Percentiles rank a stretch among this genome's conserved stretches.
Evolutionary conservation across 1,140 invertebrate species (phyloP).

Genomic region (Camponotus floridanus): DNA sequence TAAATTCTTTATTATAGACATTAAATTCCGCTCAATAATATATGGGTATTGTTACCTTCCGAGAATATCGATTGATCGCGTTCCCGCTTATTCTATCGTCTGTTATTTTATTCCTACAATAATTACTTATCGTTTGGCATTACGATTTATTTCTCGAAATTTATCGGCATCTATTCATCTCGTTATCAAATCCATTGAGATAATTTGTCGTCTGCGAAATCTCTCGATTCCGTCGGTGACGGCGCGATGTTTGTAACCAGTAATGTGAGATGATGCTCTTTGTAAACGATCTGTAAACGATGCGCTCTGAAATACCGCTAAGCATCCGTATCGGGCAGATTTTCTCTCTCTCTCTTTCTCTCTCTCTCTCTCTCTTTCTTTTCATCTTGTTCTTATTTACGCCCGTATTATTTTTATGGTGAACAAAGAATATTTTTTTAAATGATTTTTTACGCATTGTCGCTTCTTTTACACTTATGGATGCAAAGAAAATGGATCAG

Average conservation of each 20-base stretch:
- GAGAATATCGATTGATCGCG: slow-evolving; percentile 27
- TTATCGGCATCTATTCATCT: slow-evolving; percentile 5
- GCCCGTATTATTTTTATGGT: not conserved
- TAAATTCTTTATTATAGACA: slow-evolving; percentile 41
- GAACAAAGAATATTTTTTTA: slow-evolving; percentile 22
- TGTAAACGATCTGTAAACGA: slow-evolving; percentile 48
- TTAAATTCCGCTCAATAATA: slow-evolving; percentile 24
- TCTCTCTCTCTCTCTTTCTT: not conserved
- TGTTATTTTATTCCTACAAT: slow-evolving; percentile 1
- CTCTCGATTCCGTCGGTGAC: slow-evolving; percentile 7
- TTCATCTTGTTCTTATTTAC: not conserved
- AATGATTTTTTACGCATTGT: not conserved
- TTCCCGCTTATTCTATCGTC: not conserved
- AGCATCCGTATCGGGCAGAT: not conserved
- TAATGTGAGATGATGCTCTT: slow-evolving; percentile 36
- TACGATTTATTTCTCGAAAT: slow-evolving; percentile 36
- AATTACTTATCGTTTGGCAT: slow-evolving; percentile 22
- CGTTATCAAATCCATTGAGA: not conserved
- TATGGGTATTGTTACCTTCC: slow-evolving; percentile 29
- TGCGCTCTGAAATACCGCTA: not conserved
- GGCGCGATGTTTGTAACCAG: slow-evolving; percentile 17
- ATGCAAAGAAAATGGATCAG: not conserved
- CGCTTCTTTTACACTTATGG: not conserved
- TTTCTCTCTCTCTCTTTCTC: too few species aligned
- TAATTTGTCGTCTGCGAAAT: slow-evolving; percentile 22